These are phyloP conservation scores for Eilema griseolum DNA, from an alignment of 2,888 invertebrate genomes.

Conservation along the genomic window DNA sequence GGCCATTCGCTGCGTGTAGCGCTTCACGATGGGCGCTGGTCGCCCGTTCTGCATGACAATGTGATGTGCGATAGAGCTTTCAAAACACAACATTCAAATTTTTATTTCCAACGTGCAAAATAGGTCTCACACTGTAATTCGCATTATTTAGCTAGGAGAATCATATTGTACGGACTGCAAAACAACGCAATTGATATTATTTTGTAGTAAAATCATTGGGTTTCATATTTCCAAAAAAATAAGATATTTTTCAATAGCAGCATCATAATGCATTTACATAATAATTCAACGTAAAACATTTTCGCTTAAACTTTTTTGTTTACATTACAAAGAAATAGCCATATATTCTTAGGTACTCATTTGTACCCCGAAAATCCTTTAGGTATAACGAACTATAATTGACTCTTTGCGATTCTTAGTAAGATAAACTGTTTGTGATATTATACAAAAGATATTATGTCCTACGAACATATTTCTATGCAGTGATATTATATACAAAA, in stretches of 20 bases:
- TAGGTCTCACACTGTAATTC: background rate
- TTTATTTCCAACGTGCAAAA: background rate
- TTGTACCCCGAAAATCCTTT: background rate
- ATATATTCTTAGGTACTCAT: too few relatives aligned
- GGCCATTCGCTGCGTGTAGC: background rate
- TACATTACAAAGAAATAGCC: background rate
- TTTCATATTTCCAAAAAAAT: too few relatives aligned
- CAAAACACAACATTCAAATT: background rate
- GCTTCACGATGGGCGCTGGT: background rate
- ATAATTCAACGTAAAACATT: too few relatives aligned
- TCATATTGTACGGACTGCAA: background rate
- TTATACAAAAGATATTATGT: conserved; percentile 4
- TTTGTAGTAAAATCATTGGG: too few relatives aligned
- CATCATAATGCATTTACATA: too few relatives aligned
- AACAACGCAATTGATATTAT: background rate
- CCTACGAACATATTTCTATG: background rate
- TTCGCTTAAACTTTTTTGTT: background rate
- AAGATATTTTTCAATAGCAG: too few relatives aligned
- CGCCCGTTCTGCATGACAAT: too few relatives aligned
- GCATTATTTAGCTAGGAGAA: background rate
- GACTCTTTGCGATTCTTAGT: background rate
- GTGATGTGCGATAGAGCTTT: background rate
- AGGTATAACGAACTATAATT: background rate
- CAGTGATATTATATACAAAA: background rate
- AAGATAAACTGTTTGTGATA: conserved; percentile 1